Percentiles rank a stretch among this genome's conserved stretches.
These are phyloP conservation scores for Neolamprologus fasciatus DNA, from an alignment of 2,113 vertebrate genomes.

Conservation along the genomic window DNA sequence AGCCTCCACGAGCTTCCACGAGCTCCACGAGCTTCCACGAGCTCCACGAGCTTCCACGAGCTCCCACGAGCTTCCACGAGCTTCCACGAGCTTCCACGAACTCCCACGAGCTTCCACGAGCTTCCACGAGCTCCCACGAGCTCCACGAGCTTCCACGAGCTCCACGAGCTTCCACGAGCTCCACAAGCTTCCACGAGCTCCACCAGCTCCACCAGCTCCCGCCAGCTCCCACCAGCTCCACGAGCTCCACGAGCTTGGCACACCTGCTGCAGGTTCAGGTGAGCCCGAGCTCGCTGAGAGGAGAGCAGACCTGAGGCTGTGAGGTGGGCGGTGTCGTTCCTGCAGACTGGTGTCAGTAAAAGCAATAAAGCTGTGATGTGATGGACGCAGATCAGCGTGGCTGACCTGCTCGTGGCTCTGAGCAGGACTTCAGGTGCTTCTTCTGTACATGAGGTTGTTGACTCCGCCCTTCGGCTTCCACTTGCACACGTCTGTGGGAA, in stretches of 20 bases:
- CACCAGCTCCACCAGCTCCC: accelerated
- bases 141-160: too few relatives aligned
- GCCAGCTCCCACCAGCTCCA: too few relatives aligned
- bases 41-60: too few relatives aligned
- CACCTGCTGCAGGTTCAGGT: not conserved
- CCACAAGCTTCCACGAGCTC: accelerated
- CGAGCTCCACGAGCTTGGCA: too few relatives aligned
- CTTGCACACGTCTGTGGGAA: not conserved
- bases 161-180: too few relatives aligned
- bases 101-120: too few relatives aligned
- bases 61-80: too few relatives aligned
- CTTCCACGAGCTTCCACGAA: too few relatives aligned
- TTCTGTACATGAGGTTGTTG: not conserved
- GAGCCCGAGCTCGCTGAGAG: not conserved
- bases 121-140: accelerated
- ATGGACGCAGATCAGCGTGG: not conserved
- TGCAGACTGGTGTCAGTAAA: not conserved
- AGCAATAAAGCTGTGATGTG: not conserved
- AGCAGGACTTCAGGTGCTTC: not conserved
- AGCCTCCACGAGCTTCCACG: not conserved
- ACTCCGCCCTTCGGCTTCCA: not conserved
- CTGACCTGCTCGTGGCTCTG: not conserved
- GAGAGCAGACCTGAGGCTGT: not conserved
- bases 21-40: too few relatives aligned
- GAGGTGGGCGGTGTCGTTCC: not conserved